phyloP scores from a whole-genome alignment of 2,888 invertebrate species.

The Elysia crispata region DNA sequence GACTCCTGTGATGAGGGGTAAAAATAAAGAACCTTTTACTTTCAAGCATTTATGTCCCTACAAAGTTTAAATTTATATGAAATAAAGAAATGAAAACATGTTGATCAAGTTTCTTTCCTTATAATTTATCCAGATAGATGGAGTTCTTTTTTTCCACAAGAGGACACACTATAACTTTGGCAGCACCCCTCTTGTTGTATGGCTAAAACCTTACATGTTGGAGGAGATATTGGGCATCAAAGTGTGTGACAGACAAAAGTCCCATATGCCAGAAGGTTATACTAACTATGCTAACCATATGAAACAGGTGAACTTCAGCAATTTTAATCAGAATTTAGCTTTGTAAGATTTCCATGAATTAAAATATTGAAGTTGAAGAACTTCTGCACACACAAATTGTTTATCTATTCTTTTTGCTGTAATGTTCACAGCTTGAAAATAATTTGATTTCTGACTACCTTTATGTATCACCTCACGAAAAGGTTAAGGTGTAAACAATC shows the following conservation, averaged over 20 bases:
- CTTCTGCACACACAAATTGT: too few relatives aligned
- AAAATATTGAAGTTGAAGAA: too few relatives aligned
- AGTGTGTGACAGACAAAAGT: conserved; percentile 68
- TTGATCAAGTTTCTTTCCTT: background rate
- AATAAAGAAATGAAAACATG: background rate
- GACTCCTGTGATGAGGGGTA: too few relatives aligned
- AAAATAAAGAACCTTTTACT: background rate
- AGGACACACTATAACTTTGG: conserved; percentile 87
- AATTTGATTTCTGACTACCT: too few relatives aligned
- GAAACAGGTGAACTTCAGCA: conserved; percentile 35
- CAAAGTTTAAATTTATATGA: background rate
- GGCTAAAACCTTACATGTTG: conserved; percentile 94
- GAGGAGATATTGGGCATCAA: conserved; percentile 84
- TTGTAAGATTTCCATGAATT: too few relatives aligned
- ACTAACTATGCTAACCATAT: conserved; percentile 66
- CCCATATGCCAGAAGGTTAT: conserved; percentile 63
- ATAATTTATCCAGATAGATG: conserved; percentile 83
- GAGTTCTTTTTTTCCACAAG: conserved; percentile 93
- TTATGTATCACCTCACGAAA: too few relatives aligned
- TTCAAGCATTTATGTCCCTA: background rate
- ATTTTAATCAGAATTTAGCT: too few relatives aligned
- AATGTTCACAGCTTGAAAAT: background rate
- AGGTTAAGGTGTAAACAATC: too few relatives aligned
- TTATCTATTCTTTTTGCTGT: too few relatives aligned
- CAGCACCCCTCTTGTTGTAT: conserved; percentile 91